Evolutionary conservation across 1,140 invertebrate genomes (phyloP).

Genomic region (Musca vetustissima): DNA sequence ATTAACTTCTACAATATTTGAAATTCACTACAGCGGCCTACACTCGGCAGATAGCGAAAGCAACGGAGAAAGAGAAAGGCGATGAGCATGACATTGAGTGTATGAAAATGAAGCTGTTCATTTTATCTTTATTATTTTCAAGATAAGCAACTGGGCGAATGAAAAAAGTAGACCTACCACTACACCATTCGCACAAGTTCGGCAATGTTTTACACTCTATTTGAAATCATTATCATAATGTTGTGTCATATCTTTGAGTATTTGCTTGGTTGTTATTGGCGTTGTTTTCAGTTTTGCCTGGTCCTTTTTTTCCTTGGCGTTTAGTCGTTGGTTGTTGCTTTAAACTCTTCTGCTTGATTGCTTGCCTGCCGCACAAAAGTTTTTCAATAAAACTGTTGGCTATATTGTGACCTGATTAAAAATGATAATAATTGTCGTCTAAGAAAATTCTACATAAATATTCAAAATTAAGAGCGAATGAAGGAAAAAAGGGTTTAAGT

Average conservation of each 20-base stretch:
- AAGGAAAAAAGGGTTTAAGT: no score
- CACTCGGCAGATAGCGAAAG: no score
- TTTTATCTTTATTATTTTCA: conserved; percentile 13
- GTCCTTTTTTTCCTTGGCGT: background rate
- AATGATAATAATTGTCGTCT: background rate
- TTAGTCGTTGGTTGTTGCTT: background rate
- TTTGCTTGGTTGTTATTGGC: no score
- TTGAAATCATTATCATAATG: conserved; percentile 19
- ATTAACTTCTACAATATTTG: conserved; percentile 7
- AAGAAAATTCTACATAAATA: background rate
- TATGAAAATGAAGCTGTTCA: no score
- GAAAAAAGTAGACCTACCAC: background rate
- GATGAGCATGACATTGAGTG: no score
- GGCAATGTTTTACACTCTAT: conserved; percentile 20
- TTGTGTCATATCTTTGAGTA: background rate
- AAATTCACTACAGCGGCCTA: no score
- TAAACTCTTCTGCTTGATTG: background rate
- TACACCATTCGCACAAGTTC: background rate
- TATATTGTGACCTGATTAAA: background rate
- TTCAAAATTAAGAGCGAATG: no score
- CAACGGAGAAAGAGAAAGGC: no score
- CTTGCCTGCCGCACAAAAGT: background rate
- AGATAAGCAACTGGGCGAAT: background rate
- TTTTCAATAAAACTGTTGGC: conserved; percentile 14
- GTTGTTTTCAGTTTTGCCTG: no score